A percentile compares a stretch with the other conserved stretches of the same genome.
phyloP scores from a whole-genome alignment of 2,797 vertebrate species.

The Hoplostethus mediterraneus region DNA sequence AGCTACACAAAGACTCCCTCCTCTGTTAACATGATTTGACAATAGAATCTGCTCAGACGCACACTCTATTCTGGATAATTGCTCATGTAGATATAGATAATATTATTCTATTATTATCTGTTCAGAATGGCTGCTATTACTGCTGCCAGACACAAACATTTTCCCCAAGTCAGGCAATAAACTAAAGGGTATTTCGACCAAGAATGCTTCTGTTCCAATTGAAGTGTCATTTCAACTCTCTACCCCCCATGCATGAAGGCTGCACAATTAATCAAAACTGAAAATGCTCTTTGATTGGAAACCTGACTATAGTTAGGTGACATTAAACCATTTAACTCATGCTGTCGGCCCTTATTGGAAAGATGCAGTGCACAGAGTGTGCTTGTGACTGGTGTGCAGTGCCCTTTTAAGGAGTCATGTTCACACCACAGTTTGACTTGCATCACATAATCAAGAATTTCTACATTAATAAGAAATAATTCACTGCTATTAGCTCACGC shows the following conservation, averaged over 20 bases:
- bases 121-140: slow-evolving; percentile 16
- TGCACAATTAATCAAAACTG: no score
- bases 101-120: slow-evolving; percentile 23
- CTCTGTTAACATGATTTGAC: slow-evolving; percentile 57
- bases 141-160: not conserved
- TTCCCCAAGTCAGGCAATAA: not conserved
- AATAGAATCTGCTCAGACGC: slow-evolving; percentile 23
- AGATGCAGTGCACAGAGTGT: no score
- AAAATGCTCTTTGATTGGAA: no score
- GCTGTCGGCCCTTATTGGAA: no score
- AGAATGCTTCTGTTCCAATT: not conserved
- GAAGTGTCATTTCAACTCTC: no score
- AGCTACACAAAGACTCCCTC: slow-evolving; percentile 46
- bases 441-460: not conserved
- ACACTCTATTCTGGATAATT: slow-evolving; percentile 33
- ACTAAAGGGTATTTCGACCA: not conserved
- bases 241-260: no score
- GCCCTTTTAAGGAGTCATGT: not conserved
- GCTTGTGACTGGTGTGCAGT: not conserved
- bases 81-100: slow-evolving; percentile 40
- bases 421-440: not conserved
- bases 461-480: not conserved
- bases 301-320: no score
- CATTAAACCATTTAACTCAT: no score
- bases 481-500: not conserved